Base-by-base conservation (phyloP, 2,888 invertebrate species). In the Leptopilina syphax region DNA sequence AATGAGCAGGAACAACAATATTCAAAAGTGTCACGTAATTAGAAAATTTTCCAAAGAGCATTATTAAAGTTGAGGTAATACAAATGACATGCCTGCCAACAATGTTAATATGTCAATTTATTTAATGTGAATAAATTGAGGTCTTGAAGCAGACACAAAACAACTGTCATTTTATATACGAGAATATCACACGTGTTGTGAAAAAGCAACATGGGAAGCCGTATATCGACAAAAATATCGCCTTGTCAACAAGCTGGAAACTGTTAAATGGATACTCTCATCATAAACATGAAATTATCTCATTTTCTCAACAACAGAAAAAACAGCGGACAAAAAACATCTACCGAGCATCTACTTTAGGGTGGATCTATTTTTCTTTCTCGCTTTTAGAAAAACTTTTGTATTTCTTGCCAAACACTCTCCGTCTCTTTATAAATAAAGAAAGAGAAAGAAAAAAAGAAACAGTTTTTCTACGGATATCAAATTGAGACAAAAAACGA, bases 201-300 rank as follows among this genome's bases (percentile, higher is more conserved):
- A 57, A 57, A 57, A 57, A 57, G 57, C 57, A 57, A 57, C n/a
- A 57, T 57, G 57, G 57, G 57, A n/a, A 57, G 57, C 57, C 41
- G 1, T 41, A 41, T 41, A 13, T 57, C 57, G 57, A 57, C 57
- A 57, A 57, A 57, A 57, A 57, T 57, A 57, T 57, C 6, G 41
- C 57, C n/a, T 5, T n/a, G 13, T 57, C 57, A 57, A 57, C 57
- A 57, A n/a, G 1, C 5, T 57, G n/a, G 13, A 57, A 57, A 13
- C 57, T 57, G 13, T 57, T 57, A 57, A 57, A 57, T 57, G 57
- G 57, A 57, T 57, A 57, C n/a, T 57, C 57, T 13, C 57, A 57
- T n/a, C 12, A 57, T 57, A 57, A 57, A 12, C 12, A 57, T n/a
- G 5, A 57, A 57, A 57, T 57, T 57, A 57, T 13, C 54, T 54